Evolutionary conservation across 2,888 invertebrate species (phyloP).

Genomic region (Slavum lentiscoides): DNA sequence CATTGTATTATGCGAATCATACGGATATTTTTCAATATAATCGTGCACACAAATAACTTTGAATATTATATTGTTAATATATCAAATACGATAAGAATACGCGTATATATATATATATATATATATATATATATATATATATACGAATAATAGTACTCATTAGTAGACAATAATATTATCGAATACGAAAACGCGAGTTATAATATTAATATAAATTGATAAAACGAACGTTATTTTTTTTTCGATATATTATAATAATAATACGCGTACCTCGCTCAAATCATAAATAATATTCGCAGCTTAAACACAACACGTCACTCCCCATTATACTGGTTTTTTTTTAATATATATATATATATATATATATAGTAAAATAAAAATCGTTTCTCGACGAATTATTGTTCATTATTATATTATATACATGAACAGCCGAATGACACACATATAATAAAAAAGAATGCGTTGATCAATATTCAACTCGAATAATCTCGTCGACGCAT

Average conservation of each 20-base stretch:
- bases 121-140: neutral
- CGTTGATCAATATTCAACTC: constrained; percentile 20
- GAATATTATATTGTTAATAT: neutral
- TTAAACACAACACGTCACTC: neutral
- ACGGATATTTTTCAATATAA: neutral
- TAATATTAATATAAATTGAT: neutral
- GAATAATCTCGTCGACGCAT: neutral
- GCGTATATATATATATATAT: neutral
- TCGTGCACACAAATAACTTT: neutral
- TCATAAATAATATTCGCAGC: no score
- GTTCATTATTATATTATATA: neutral
- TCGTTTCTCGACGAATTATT: no score
- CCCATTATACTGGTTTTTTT: neutral
- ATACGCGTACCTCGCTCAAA: no score
- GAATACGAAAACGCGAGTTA: neutral
- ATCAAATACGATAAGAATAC: neutral
- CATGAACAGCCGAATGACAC: neutral
- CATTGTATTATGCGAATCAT: neutral
- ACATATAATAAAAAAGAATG: neutral
- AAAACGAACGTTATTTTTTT: neutral
- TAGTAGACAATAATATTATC: neutral
- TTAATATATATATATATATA: neutral
- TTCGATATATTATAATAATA: neutral
- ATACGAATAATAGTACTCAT: neutral
- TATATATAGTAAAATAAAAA: no score